A percentile compares a stretch with the other conserved stretches of the same genome.
phyloP scores from a whole-genome alignment of 35 echinoderm and acorn worm species.

The Diadema setosum region DNA sequence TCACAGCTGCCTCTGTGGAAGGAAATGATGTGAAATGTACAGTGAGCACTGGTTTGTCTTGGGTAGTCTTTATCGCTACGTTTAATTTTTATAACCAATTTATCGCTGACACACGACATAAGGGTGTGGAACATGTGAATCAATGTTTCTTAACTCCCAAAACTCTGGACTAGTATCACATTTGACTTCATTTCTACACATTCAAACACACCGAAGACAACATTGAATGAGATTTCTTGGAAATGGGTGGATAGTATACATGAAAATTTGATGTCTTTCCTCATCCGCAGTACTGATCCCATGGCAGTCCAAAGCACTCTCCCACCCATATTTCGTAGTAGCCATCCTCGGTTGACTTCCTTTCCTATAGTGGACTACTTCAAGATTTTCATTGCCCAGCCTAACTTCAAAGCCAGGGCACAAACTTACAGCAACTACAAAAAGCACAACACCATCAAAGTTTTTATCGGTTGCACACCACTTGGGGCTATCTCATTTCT shows the following conservation, averaged over 20 bases:
- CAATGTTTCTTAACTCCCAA: conserved; percentile 11
- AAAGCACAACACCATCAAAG: conserved; percentile 49
- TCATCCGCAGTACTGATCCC: neutral
- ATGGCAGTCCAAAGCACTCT: conserved; percentile 17
- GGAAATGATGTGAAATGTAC: conserved; percentile 21
- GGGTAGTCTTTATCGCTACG: neutral
- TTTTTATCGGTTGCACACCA: conserved; percentile 39
- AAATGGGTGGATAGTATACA: neutral
- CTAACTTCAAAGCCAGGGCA: conserved; percentile 25
- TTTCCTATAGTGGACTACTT: conserved; percentile 50
- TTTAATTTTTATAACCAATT: neutral
- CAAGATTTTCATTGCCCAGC: conserved; percentile 42
- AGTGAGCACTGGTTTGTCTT: conserved; percentile 16
- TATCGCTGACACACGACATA: neutral
- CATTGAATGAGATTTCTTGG: neutral
- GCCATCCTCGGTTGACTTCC: neutral
- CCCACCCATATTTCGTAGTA: neutral
- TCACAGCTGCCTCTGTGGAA: neutral
- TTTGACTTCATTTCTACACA: neutral
- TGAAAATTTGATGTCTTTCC: neutral
- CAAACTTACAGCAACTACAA: conserved; percentile 49
- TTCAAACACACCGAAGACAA: neutral
- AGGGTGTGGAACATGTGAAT: neutral
- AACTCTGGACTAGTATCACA: neutral
- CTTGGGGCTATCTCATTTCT: conserved; percentile 34